These are phyloP conservation scores for Pheucticus melanocephalus DNA, from an alignment of 2,113 vertebrate genomes.

Conservation along the genomic window DNA sequence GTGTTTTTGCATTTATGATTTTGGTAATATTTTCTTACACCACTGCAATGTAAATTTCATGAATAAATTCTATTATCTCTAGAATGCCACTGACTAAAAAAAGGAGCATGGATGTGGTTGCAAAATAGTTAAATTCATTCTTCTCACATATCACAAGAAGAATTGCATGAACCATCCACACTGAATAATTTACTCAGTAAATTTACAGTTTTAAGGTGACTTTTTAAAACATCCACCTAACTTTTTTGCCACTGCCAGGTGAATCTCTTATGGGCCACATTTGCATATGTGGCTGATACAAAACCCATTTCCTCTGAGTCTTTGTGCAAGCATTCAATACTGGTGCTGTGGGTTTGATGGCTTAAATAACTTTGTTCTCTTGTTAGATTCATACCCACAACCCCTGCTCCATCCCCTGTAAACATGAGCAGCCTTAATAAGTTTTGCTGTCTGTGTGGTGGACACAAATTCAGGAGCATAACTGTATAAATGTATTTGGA, in stretches of 20 bases:
- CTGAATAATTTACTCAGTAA: slow-evolving; percentile 16
- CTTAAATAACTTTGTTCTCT: not conserved
- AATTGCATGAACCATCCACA: not conserved
- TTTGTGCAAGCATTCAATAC: not conserved
- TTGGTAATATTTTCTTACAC: slow-evolving; percentile 18
- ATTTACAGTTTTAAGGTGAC: slow-evolving; percentile 17
- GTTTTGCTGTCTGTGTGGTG: not conserved
- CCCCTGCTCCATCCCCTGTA: not conserved
- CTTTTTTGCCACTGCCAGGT: not conserved
- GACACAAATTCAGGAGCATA: not conserved
- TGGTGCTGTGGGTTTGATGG: not conserved
- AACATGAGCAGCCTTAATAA: not conserved
- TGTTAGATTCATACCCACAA: not conserved
- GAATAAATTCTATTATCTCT: slow-evolving; percentile 56
- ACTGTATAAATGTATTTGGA: not conserved
- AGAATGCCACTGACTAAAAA: not conserved
- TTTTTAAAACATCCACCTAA: not conserved
- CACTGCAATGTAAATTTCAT: slow-evolving; percentile 64
- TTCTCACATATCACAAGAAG: not conserved
- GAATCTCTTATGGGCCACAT: not conserved
- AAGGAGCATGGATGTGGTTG: accelerated
- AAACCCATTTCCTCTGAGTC: not conserved
- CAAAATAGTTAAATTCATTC: not conserved
- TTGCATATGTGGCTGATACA: not conserved
- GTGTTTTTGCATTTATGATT: not conserved